Conservation (phyloP, 2,888 invertebrate genomes). For the Hypsopygia costalis region DNA sequence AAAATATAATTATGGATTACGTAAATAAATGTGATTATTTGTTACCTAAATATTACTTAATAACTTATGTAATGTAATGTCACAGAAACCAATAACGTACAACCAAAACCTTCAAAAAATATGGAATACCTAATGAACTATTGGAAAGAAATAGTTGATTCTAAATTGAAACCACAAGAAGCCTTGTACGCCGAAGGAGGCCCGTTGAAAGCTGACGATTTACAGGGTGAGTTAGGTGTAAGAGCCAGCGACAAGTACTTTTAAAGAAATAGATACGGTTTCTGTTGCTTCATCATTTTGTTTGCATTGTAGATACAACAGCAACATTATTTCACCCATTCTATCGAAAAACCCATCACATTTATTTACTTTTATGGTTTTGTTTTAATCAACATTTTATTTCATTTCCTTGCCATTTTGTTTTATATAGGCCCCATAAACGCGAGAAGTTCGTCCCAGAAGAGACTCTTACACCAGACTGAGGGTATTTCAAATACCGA, state of each 20-base stretch:
- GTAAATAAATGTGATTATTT: too few species aligned
- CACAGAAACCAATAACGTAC: constrained; percentile 4
- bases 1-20: too few species aligned
- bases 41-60: not conserved
- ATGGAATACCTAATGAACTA: constrained; percentile 68
- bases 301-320: constrained; percentile 53
- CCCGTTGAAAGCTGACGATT: constrained; percentile 57
- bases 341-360: constrained; percentile 32
- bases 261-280: constrained; percentile 34
- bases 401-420: constrained; percentile 38
- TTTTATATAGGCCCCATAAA: constrained; percentile 38
- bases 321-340: constrained; percentile 47
- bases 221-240: constrained; percentile 48
- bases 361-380: constrained; percentile 37
- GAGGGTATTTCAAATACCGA: constrained; percentile 58
- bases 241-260: constrained; percentile 10
- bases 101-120: constrained; percentile 49
- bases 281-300: constrained; percentile 58
- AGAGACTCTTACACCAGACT: constrained; percentile 37
- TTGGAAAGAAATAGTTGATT: constrained; percentile 55
- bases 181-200: constrained; percentile 69
- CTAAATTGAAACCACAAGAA: constrained; percentile 51
- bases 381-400: constrained; percentile 32
- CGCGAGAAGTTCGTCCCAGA: constrained; percentile 31
- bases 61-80: not conserved